Evolutionary conservation across 2,888 invertebrate genomes (phyloP), one percentile per base, ranked within the genome.

Genomic region (Cephus pygmeus): DNA sequence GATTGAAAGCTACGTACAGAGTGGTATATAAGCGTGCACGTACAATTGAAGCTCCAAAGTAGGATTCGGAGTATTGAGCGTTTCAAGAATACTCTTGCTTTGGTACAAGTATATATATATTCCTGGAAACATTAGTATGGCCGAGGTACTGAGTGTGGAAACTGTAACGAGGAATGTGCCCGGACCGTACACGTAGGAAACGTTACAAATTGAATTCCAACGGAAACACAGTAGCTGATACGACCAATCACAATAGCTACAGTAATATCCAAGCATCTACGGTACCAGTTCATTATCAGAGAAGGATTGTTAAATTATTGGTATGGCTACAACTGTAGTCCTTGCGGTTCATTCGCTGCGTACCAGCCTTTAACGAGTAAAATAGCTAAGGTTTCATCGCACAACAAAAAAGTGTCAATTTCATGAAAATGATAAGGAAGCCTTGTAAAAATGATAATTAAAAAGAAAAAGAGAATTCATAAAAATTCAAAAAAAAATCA

Each of bases 141-240:
- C 69, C 40, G 35, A 75, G 75, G 73, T 78, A 79, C 73, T 75
- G 73, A 34, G 23, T 35, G 34, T 76, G 75, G 78, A 81, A 81
- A 79, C 77, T 78, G 81, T 83, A 86, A 86, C 84, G 84, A 87
- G 83, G 76, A 81, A 85, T 82, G 80, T 81, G 2, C 56, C 83
- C 79, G 80, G 83, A 78, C 76, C 81, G 56, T 56, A 56, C 77
- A 73, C 73, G 81, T 82, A 69, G 78, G 83, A 85, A 84, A 82
- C 81, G 82, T 81, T 84, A 85, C 83, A 87, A 87, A 88, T 88
- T 87, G 86, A 87, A 87, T 88, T 88, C 85, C 83, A 78, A 81
- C 84, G 80, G 83, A 80, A 84, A 85, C 83, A 79, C 84, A 81
- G 79, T 79, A 81, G 87, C 82, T 86, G 86, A 87, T 87, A 86